A percentile compares a stretch with the other conserved stretches of the same genome.
These are phyloP conservation scores for Zapus hudsonius DNA, from an alignment of 2,113 vertebrate genomes.

Conservation along the genomic window DNA sequence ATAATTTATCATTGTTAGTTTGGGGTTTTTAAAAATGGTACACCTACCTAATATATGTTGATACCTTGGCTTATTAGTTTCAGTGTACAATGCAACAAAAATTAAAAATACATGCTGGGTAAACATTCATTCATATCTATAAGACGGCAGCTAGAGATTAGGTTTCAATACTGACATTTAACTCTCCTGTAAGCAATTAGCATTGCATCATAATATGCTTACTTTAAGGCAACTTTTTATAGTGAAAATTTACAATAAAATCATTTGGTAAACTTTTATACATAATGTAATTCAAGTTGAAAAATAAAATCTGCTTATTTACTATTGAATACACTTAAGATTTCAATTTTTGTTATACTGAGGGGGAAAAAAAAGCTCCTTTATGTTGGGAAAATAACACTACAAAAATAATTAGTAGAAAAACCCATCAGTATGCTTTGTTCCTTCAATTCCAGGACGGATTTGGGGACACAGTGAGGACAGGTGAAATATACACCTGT, in stretches of 20 bases:
- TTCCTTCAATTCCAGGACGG: conserved; percentile 80
- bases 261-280: conserved; percentile 96
- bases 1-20: conserved; percentile 91
- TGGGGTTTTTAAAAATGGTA: conserved; percentile 91
- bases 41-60: conserved; percentile 88
- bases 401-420: conserved; percentile 84
- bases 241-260: conserved; percentile 89
- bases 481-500: conserved; percentile 85
- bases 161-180: conserved; percentile 92
- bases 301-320: conserved; percentile 93
- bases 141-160: conserved; percentile 88
- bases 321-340: conserved; percentile 90
- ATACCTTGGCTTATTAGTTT: conserved; percentile 94
- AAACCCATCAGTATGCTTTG: conserved; percentile 83
- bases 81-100: conserved; percentile 90
- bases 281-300: conserved; percentile 95
- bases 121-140: conserved; percentile 90
- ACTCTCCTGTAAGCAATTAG: conserved; percentile 93
- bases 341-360: no score
- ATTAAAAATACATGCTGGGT: conserved; percentile 91
- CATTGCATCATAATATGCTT: conserved; percentile 87
- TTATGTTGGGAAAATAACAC: conserved; percentile 84
- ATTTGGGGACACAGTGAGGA: conserved; percentile 84
- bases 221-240: conserved; percentile 87
- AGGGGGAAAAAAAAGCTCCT: conserved; percentile 84